Evolutionary conservation across 2,113 vertebrate genomes (phyloP).

Genomic region (Grammomys dolichurus): DNA sequence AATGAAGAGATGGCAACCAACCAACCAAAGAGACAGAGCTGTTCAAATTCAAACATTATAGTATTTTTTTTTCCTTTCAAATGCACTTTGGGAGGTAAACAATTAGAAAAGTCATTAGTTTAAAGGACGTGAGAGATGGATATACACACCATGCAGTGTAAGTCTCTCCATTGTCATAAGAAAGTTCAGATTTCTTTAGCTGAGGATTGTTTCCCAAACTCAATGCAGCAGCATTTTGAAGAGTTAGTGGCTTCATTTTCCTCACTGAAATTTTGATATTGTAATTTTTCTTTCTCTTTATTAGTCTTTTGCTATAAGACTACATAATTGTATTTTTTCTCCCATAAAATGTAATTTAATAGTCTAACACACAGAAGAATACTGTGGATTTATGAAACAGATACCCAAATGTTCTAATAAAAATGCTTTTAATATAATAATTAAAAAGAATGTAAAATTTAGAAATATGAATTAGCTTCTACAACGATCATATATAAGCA

Average conservation of each 20-base stretch:
- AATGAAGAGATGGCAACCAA: background rate
- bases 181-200: slow-evolving; percentile 7
- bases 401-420: background rate
- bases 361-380: background rate
- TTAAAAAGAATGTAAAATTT: slow-evolving; percentile 13
- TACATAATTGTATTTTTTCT: background rate
- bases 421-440: background rate
- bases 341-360: slow-evolving; percentile 14
- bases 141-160: background rate
- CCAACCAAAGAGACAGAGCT: background rate
- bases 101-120: background rate
- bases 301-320: background rate
- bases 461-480: background rate
- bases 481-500: slow-evolving; percentile 12
- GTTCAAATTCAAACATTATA: background rate
- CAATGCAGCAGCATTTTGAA: background rate
- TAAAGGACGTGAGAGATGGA: background rate
- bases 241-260: background rate
- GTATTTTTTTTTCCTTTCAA: slow-evolving; percentile 19
- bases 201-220: background rate
- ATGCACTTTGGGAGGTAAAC: slow-evolving; percentile 4
- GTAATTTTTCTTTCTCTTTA: background rate
- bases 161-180: background rate
- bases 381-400: slow-evolving; percentile 2
- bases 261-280: background rate